Conservation (phyloP, 2,113 vertebrate species). For the Isichthys henryi region DNA sequence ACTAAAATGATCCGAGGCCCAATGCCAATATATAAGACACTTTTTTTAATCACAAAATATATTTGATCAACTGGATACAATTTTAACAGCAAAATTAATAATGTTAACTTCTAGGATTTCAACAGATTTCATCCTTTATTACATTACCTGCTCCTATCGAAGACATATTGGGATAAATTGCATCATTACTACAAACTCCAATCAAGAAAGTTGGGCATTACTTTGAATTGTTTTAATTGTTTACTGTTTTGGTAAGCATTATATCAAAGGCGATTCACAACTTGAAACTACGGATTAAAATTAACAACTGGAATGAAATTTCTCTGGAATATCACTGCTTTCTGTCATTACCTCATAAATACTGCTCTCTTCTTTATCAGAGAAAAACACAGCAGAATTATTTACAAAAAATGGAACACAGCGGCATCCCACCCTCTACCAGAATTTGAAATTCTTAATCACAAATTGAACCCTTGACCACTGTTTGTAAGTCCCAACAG, state of each 20-base stretch:
- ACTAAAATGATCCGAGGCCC: background rate
- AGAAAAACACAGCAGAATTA: background rate
- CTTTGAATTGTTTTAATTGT: background rate
- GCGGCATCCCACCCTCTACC: background rate
- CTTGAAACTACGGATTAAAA: background rate
- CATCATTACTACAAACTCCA: slow-evolving; percentile 25
- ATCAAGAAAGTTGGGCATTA: slow-evolving; percentile 28
- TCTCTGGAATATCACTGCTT: background rate
- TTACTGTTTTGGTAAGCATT: background rate
- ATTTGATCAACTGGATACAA: background rate
- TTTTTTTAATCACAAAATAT: background rate
- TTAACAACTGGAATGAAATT: background rate
- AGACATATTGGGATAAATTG: slow-evolving; percentile 1
- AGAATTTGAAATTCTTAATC: background rate
- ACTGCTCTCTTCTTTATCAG: background rate
- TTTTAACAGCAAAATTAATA: background rate
- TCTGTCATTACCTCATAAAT: background rate
- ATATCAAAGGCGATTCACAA: background rate
- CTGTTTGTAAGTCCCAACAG: background rate
- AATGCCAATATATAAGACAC: background rate
- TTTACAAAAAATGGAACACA: background rate
- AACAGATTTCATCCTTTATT: slow-evolving; percentile 11
- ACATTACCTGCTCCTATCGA: slow-evolving; percentile 3
- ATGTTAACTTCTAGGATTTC: background rate
- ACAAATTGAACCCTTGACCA: background rate